Percentiles rank a stretch among this genome's conserved stretches.
These are phyloP conservation scores for Ophioninae sp. DNA, from an alignment of 2,888 invertebrate genomes.

Conservation along the genomic window DNA sequence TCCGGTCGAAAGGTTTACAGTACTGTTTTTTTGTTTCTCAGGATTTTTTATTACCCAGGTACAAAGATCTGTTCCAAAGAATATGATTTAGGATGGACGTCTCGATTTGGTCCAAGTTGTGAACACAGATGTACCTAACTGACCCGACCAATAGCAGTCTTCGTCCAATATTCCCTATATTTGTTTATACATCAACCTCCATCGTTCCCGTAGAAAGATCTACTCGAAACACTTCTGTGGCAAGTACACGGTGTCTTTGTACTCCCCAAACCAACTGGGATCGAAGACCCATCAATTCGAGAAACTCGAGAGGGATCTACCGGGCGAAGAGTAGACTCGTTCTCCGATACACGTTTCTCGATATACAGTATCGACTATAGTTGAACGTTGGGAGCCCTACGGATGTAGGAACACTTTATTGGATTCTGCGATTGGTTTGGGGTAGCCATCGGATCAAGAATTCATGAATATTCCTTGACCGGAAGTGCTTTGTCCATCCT, in stretches of 20 bases:
- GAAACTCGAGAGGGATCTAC: slow-evolving; percentile 6
- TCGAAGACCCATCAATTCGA: slow-evolving; percentile 14
- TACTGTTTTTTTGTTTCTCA: neutral
- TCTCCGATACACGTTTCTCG: slow-evolving; percentile 26
- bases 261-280: neutral
- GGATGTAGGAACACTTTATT: slow-evolving; percentile 57
- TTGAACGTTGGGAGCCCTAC: slow-evolving; percentile 35
- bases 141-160: neutral
- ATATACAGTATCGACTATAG: slow-evolving; percentile 16
- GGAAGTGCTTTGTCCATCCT: slow-evolving; percentile 51
- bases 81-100: neutral
- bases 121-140: neutral
- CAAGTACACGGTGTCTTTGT: neutral
- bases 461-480: slow-evolving; percentile 64
- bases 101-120: neutral
- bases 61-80: neutral
- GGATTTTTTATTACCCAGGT: neutral
- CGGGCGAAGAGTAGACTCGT: slow-evolving; percentile 5
- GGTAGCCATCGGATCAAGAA: slow-evolving; percentile 59
- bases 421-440: slow-evolving; percentile 57
- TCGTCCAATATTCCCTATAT: neutral
- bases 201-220: neutral
- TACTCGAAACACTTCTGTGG: neutral
- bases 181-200: neutral
- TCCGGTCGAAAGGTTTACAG: neutral